phyloP scores from a whole-genome alignment of 2,113 vertebrate genomes.

The Gadus macrocephalus region DNA sequence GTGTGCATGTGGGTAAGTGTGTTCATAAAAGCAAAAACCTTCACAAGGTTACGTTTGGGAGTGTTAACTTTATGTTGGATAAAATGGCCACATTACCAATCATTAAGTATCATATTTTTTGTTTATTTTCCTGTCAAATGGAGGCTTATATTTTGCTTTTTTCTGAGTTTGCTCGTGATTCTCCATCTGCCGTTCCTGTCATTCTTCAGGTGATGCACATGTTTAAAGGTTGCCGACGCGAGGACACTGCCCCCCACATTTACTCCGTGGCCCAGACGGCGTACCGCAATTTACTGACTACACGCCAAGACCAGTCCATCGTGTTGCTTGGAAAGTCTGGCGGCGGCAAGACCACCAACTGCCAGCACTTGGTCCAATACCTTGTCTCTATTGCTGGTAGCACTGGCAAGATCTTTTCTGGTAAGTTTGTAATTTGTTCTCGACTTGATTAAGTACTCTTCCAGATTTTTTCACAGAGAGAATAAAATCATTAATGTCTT shows the following conservation, averaged over 20 bases:
- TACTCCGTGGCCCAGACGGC: conserved; percentile 90
- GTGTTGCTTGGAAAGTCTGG: conserved; percentile 87
- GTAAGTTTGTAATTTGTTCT: conserved; percentile 55
- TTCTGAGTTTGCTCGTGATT: too few species aligned
- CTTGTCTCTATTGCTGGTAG: conserved; percentile 88
- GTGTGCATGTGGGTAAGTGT: neutral
- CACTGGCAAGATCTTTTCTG: conserved; percentile 90
- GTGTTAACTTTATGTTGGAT: too few species aligned
- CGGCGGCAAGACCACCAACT: conserved; percentile 94
- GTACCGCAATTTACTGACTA: conserved; percentile 90
- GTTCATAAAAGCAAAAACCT: too few species aligned
- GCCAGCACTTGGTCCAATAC: conserved; percentile 93
- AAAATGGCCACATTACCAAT: too few species aligned
- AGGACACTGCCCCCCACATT: conserved; percentile 89
- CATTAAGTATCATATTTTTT: too few species aligned
- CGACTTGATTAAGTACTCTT: too few species aligned
- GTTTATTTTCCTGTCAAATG: too few species aligned
- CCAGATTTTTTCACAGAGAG: too few species aligned
- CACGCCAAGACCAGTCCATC: conserved; percentile 90
- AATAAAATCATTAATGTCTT: too few species aligned
- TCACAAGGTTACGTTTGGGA: too few species aligned
- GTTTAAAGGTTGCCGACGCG: conserved; percentile 94
- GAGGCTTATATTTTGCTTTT: too few species aligned
- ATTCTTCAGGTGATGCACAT: conserved; percentile 90
- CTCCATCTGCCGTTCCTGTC: too few species aligned